A percentile compares a stretch with the other conserved stretches of the same genome.
Conservation (phyloP, 2,888 invertebrate species). For the Muschampia plurimacula region DNA sequence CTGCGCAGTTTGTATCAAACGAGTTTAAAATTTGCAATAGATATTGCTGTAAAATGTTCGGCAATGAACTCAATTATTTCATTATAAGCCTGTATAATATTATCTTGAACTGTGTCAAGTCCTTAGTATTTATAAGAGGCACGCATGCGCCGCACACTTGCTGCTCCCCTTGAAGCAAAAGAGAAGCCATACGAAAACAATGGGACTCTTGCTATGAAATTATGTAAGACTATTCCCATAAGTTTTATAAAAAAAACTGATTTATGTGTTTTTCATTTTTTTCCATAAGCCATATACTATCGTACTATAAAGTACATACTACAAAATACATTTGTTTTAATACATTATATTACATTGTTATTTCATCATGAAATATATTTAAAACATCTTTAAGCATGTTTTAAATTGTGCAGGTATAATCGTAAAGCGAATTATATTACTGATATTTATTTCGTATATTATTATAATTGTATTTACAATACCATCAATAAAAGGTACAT, state of each 20-base stretch:
- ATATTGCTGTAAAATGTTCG: conserved; percentile 1
- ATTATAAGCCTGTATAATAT: not conserved
- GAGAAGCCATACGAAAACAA: not conserved
- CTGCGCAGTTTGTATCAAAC: conserved; percentile 32
- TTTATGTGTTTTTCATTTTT: not conserved
- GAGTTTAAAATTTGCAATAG: conserved; percentile 7
- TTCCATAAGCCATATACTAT: not conserved
- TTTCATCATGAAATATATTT: too few relatives aligned
- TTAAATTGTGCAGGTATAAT: too few relatives aligned
- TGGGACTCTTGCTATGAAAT: conserved; percentile 11
- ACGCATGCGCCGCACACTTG: conserved; percentile 15
- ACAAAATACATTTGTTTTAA: too few relatives aligned
- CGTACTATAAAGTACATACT: too few relatives aligned
- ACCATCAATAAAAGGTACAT: too few relatives aligned
- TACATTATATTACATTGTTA: too few relatives aligned
- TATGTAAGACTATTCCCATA: conserved; percentile 14
- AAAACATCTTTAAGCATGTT: too few relatives aligned
- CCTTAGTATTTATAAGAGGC: conserved; percentile 8
- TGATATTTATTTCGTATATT: too few relatives aligned
- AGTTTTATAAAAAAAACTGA: not conserved
- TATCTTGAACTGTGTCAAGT: conserved; percentile 18
- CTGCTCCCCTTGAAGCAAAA: conserved; percentile 16
- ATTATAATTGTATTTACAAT: too few relatives aligned
- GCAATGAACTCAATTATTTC: not conserved
- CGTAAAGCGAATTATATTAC: too few relatives aligned